Evolutionary conservation across 2,113 vertebrate species (phyloP).

Genomic region (Galemys pyrenaicus): DNA sequence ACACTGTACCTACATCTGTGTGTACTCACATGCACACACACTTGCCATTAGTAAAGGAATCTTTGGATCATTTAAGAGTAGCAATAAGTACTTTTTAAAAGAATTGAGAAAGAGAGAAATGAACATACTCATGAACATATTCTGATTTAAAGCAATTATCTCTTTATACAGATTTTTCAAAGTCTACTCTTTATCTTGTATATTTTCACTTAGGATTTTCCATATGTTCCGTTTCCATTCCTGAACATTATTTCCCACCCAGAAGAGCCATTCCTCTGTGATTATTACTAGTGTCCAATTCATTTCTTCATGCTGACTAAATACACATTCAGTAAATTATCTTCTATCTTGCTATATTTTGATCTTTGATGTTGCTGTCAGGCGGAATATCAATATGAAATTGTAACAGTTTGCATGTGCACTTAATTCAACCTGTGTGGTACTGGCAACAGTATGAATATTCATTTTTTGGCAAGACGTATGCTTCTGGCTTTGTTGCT

Average conservation of each 20-base stretch:
- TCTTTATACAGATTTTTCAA: constrained; percentile 63
- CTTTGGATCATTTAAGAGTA: neutral
- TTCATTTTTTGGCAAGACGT: constrained; percentile 72
- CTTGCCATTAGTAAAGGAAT: neutral
- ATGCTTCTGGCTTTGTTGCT: constrained; percentile 72
- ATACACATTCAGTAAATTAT: constrained; percentile 53
- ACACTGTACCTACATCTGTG: too few species aligned
- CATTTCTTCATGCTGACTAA: constrained; percentile 59
- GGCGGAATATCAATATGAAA: constrained; percentile 47
- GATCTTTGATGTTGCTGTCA: constrained; percentile 76
- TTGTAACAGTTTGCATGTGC: constrained; percentile 64
- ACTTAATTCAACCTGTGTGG: constrained; percentile 82
- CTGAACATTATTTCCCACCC: constrained; percentile 57
- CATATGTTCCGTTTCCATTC: constrained; percentile 26
- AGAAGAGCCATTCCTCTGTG: constrained; percentile 45
- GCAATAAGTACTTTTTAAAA: neutral
- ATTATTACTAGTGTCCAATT: constrained; percentile 14
- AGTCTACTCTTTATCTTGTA: constrained; percentile 10
- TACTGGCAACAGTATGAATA: constrained; percentile 71
- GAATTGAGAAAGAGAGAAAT: constrained; percentile 18
- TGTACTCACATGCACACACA: neutral
- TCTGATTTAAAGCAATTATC: constrained; percentile 44
- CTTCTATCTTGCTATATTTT: constrained; percentile 69
- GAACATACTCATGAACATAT: neutral
- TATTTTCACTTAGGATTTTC: constrained; percentile 44